phyloP scores from a whole-genome alignment of 2,113 vertebrate species.

The Pseudorasbora parva region DNA sequence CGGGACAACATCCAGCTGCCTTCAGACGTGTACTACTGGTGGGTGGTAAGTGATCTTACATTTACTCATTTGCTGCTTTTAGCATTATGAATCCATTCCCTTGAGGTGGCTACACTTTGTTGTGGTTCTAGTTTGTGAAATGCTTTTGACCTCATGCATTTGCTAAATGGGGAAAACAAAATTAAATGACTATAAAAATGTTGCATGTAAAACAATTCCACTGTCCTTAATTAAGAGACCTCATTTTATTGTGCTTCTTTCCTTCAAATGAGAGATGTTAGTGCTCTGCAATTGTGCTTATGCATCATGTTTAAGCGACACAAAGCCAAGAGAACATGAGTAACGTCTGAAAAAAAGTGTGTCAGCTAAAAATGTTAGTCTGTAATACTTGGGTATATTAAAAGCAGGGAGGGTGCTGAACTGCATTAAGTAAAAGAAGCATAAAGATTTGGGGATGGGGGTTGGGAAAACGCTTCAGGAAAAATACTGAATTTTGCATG shows the following conservation, averaged over 20 bases:
- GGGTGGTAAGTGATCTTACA: slow-evolving; percentile 88
- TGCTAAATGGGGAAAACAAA: not conserved
- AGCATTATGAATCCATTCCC: not conserved
- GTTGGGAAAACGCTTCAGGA: not conserved
- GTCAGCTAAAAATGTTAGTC: slow-evolving; percentile 43
- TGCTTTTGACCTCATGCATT: not conserved
- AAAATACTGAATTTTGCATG: not conserved
- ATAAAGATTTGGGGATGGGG: not conserved
- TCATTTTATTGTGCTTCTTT: not conserved
- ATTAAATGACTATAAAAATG: not conserved
- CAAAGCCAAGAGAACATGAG: slow-evolving; percentile 27
- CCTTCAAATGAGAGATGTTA: slow-evolving; percentile 5
- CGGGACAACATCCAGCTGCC: slow-evolving; percentile 90
- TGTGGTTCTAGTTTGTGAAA: not conserved
- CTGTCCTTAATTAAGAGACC: not conserved
- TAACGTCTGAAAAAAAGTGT: slow-evolving; percentile 48
- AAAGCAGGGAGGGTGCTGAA: not conserved
- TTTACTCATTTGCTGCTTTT: not conserved
- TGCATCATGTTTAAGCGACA: slow-evolving; percentile 13
- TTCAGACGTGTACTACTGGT: slow-evolving; percentile 94
- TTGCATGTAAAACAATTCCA: not conserved
- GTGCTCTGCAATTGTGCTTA: slow-evolving; percentile 42
- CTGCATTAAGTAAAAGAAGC: slow-evolving; percentile 25
- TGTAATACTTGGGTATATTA: slow-evolving; percentile 42
- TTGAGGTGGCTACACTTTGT: not conserved